A percentile compares a stretch with the other conserved stretches of the same genome.
Conservation (phyloP, 2,113 vertebrate genomes). For the Eulemur rufifrons region DNA sequence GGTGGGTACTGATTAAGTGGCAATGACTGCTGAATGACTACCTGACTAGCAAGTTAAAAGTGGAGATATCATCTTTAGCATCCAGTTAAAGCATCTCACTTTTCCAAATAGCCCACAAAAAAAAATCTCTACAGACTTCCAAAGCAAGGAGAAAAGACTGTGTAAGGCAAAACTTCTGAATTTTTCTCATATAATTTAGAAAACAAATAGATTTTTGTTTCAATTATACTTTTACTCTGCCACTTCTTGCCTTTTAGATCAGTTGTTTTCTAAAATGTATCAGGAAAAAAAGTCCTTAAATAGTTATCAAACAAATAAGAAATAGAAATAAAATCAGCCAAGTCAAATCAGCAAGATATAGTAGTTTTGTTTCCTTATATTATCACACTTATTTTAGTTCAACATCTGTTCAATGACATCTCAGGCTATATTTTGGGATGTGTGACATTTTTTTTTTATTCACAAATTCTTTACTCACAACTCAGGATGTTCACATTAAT, state of each 20-base stretch:
- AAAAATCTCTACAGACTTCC: background rate
- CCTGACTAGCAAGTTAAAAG: background rate
- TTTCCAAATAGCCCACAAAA: background rate
- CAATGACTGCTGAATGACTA: background rate
- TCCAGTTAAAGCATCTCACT: background rate
- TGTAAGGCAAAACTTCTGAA: background rate
- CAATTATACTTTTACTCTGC: background rate
- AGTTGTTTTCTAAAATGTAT: slow-evolving; percentile 2
- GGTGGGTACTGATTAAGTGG: background rate
- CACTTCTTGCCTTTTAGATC: background rate
- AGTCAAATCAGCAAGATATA: slow-evolving; percentile 25
- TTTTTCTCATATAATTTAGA: background rate
- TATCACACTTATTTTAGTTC: slow-evolving; percentile 57
- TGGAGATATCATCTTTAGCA: background rate
- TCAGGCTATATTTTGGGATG: slow-evolving; percentile 41
- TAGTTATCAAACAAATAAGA: background rate
- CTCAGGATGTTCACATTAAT: slow-evolving; percentile 33
- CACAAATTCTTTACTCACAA: slow-evolving; percentile 47
- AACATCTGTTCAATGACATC: slow-evolving; percentile 65
- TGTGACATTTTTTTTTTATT: slow-evolving; percentile 63
- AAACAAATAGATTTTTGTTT: slow-evolving; percentile 3
- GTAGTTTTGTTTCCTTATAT: slow-evolving; percentile 41
- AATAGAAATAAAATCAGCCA: background rate
- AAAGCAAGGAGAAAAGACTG: background rate
- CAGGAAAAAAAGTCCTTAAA: background rate